Base-by-base conservation (phyloP, 2,113 vertebrate species). In the Orycteropus afer region DNA sequence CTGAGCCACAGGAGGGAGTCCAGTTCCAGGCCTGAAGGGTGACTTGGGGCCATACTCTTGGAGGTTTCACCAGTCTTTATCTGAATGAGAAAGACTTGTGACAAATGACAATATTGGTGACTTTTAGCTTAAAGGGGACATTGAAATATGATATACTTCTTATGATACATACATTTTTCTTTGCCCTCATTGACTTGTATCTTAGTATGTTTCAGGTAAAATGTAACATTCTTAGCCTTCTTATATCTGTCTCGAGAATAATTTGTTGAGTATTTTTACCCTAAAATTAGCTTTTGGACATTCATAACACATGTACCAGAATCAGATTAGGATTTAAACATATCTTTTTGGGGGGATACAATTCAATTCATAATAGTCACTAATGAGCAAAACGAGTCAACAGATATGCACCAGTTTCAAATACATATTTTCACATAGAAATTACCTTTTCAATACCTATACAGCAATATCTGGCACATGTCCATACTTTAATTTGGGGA, bases 401-500 rank as follows among this genome's bases (percentile, higher is more conserved):
- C 13, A 81, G 13, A 34, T 74, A 25, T 79, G 4, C 15, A 78
- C 2, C 59, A 88, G 23, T 7, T 91, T 63, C 22, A 25, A 74
- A 51, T 55, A 59, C 13, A 40, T 37, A 67, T 69, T 67, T 22
- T 91, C 20, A 85, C 22, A 85, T 2, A 77, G 45, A 87, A 67
- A 73, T 67, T 11, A 53, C 45, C 4, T 78, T 81, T 78, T 37
- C 37, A 91, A 65, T 63, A 86, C 59, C 5, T 55, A n/a, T 74
- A 45, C 1, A 78, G 20, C 47, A 2, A 22, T 40, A 79, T 65
- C 17, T 69, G 13, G 23, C 13, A 40, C 65, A 63, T 59, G 87
- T 89, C 53, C 59, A 20, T 57, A 87, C 79, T 79, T 91, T 76
- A 91, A 80, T 81, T 55, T 92, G 79, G 59, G 95, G 90, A 88